phyloP scores from a whole-genome alignment of 1,140 invertebrate species.

The Ceratosolen fusciceps region DNA sequence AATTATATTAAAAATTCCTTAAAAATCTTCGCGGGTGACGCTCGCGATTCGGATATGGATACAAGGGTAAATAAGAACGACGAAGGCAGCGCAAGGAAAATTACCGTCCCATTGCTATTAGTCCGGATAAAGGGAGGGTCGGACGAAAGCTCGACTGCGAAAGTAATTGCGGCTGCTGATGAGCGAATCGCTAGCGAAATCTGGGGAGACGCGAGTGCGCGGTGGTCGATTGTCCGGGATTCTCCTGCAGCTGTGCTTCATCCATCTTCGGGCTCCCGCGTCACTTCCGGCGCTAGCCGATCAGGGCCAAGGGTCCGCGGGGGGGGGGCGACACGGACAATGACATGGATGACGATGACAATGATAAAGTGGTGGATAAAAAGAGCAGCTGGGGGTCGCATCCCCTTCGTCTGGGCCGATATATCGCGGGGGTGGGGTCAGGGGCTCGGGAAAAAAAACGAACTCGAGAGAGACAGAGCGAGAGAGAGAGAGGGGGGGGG shows the following conservation, averaged over 20 bases:
- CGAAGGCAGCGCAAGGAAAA: no score
- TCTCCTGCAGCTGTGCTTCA: conserved; percentile 20
- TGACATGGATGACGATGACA: conserved; percentile 47
- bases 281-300: neutral
- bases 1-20: no score
- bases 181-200: conserved; percentile 1
- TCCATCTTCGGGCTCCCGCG: conserved; percentile 28
- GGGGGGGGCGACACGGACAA: neutral
- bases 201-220: conserved; percentile 5
- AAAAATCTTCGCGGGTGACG: no score
- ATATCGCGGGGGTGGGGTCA: neutral
- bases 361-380: conserved; percentile 31
- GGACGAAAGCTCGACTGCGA: neutral
- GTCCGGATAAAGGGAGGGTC: no score
- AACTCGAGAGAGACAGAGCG: neutral
- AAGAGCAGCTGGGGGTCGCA: neutral
- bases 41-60: no score
- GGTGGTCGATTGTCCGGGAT: neutral
- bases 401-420: neutral
- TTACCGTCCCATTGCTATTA: no score
- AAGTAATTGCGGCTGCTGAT: conserved; percentile 8
- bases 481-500: no score
- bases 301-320: neutral
- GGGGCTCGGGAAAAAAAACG: neutral
- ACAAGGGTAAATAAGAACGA: no score